Base-by-base conservation (phyloP, 2,797 vertebrate species). In the Sebastes flavidus region DNA sequence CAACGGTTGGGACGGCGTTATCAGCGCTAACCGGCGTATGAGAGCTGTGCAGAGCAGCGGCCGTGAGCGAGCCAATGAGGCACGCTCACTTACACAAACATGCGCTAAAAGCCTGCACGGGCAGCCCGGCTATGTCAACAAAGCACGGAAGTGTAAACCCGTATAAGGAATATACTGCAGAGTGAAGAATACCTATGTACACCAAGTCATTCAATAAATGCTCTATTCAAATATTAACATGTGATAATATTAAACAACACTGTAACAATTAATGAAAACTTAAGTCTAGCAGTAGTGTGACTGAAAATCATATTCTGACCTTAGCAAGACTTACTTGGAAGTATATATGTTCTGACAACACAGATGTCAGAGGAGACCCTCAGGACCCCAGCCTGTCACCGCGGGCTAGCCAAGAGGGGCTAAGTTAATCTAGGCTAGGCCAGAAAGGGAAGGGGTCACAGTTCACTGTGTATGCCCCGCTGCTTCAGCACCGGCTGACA, bases 311-410 rank as follows among this genome's bases (percentile, higher is more conserved):
- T 70, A 77, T 59, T 68, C 72, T 92, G 88, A 92, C 91, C 88
- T 91, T 56, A 91, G 81, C 70, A 25, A 69, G 87, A 86, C 88
- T 86, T 80, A 63, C 75, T 86, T 81, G 80, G 89, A 91, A 91
- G 89, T 87, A 82, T 86, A 93, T 78, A 78, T 80, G 90, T 89
- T 90, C 89, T 92, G 91, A 92, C 91, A 93, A 89, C 91, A 85
- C 88, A 88, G 90, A 93, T 91, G 89, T 92, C 86, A 82, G 87
- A 72, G 82, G 75, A 81, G 83, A 88, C 90, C 91, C 89, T 83
- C 79, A 72, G 91, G 91, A 91, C 82, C 87, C 80, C 63, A 8
- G 82, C 76, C 83, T 91, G 91, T 91, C 90, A 89, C 87, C 20
- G 52, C 59, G 3, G 86, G 90, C 82, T 65, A 81, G 81, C 70